A percentile compares a stretch with the other conserved stretches of the same genome.
phyloP scores from a whole-genome alignment of 2,113 vertebrate genomes.

The Syngnathus floridae region DNA sequence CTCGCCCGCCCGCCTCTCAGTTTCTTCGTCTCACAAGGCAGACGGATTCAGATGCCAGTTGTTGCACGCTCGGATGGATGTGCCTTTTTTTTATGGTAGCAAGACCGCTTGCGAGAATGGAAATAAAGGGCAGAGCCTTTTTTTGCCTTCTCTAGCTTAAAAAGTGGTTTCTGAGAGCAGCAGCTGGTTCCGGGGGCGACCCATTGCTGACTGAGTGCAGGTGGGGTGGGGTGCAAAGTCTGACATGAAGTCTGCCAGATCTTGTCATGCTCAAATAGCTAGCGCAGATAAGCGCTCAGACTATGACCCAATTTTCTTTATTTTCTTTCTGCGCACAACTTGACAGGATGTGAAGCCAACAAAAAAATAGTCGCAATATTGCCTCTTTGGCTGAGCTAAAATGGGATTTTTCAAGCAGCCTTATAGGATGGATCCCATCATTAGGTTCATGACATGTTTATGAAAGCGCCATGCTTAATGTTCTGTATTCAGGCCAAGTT shows the following conservation, averaged over 20 bases:
- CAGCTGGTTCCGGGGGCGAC: constrained; percentile 56
- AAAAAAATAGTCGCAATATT: not conserved
- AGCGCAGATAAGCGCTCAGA: not conserved
- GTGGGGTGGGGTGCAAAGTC: constrained; percentile 1
- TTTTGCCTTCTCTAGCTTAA: constrained; percentile 51
- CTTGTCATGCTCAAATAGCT: constrained; percentile 3
- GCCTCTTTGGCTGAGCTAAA: not conserved
- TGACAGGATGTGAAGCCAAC: not conserved
- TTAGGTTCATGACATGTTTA: not conserved
- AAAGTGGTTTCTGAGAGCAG: constrained; percentile 53
- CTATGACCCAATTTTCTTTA: not conserved
- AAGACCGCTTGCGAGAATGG: constrained; percentile 7
- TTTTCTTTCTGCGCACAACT: not conserved
- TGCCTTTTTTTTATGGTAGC: constrained; percentile 11
- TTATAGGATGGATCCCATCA: not conserved
- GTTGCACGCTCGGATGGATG: constrained; percentile 3
- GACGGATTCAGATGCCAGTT: constrained; percentile 28
- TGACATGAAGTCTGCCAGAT: not conserved
- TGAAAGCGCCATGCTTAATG: not conserved
- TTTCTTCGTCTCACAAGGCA: constrained; percentile 11
- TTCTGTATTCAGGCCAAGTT: not conserved
- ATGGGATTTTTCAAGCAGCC: not conserved
- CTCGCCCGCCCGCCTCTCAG: constrained; percentile 13
- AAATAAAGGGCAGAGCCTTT: constrained; percentile 19
- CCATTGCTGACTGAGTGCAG: constrained; percentile 4